phyloP scores from a whole-genome alignment of 2,888 invertebrate species.

The Stomorhina lunata region DNA sequence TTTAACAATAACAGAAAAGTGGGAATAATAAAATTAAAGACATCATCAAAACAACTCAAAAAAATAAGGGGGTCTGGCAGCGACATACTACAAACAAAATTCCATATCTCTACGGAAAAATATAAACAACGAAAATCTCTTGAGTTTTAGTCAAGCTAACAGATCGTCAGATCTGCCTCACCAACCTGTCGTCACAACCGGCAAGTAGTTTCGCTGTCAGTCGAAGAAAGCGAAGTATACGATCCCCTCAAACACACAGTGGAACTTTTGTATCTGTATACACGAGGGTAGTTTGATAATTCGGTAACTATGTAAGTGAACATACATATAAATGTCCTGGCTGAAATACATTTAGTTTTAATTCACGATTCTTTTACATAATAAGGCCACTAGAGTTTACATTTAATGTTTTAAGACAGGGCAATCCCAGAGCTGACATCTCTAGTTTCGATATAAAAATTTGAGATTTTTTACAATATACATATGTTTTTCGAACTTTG shows the following conservation, averaged over 20 bases:
- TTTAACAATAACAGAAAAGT: constrained; percentile 19
- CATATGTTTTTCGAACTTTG: too few species aligned
- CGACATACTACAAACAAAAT: not conserved
- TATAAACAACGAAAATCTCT: constrained; percentile 20
- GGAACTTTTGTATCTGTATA: too few species aligned
- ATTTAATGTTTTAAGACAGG: too few species aligned
- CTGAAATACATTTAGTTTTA: too few species aligned
- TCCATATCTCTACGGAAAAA: not conserved
- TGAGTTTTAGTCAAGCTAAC: not conserved
- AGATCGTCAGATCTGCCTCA: not conserved
- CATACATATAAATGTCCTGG: too few species aligned
- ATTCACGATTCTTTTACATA: too few species aligned
- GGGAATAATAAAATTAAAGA: not conserved
- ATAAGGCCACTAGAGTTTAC: too few species aligned
- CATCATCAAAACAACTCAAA: constrained; percentile 25
- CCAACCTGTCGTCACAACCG: not conserved
- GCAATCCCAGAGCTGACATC: too few species aligned
- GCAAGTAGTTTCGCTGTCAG: not conserved
- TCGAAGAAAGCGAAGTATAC: constrained; percentile 23
- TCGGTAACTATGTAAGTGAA: too few species aligned
- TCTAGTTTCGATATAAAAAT: too few species aligned
- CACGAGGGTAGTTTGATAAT: too few species aligned
- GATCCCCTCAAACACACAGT: constrained; percentile 1
- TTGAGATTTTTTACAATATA: too few species aligned
- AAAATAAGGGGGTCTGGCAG: constrained; percentile 8